Percentiles rank a stretch among this genome's conserved stretches.
Evolutionary conservation across 2,888 invertebrate genomes (phyloP).

Genomic region (Lagria hirta): DNA sequence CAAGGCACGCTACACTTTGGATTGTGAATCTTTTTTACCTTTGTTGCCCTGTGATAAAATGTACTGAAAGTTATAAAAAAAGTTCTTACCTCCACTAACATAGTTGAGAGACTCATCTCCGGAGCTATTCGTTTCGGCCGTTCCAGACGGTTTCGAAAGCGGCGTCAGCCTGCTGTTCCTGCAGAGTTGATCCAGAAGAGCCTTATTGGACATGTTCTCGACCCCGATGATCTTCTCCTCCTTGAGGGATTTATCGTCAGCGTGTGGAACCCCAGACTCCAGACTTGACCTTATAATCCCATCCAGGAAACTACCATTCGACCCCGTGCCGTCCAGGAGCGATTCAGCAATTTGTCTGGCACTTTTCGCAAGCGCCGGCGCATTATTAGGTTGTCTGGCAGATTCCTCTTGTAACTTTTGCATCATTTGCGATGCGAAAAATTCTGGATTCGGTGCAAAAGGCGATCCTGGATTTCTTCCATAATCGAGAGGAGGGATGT

Average conservation of each 20-base stretch:
- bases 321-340: slow-evolving; percentile 64
- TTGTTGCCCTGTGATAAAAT: background rate
- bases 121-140: slow-evolving; percentile 50
- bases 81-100: slow-evolving; percentile 37
- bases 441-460: slow-evolving; percentile 63
- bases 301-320: slow-evolving; percentile 78
- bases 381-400: slow-evolving; percentile 48
- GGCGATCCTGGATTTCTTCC: slow-evolving; percentile 51
- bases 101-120: slow-evolving; percentile 57
- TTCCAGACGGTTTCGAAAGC: slow-evolving; percentile 50
- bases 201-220: slow-evolving; percentile 62
- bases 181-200: slow-evolving; percentile 67
- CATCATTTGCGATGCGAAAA: slow-evolving; percentile 78
- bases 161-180: slow-evolving; percentile 62
- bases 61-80: background rate
- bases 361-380: slow-evolving; percentile 51
- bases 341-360: slow-evolving; percentile 65
- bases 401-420: slow-evolving; percentile 76
- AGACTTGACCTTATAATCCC: slow-evolving; percentile 81
- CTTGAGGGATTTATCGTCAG: slow-evolving; percentile 57
- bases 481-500: slow-evolving; percentile 59
- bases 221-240: slow-evolving; percentile 56
- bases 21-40: no score
- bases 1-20: no score
- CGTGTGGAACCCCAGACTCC: slow-evolving; percentile 64